Evolutionary conservation across 1,140 invertebrate genomes (phyloP), one percentile per base, ranked within the genome.

Genomic region (Aphelenchoides besseyi): DNA sequence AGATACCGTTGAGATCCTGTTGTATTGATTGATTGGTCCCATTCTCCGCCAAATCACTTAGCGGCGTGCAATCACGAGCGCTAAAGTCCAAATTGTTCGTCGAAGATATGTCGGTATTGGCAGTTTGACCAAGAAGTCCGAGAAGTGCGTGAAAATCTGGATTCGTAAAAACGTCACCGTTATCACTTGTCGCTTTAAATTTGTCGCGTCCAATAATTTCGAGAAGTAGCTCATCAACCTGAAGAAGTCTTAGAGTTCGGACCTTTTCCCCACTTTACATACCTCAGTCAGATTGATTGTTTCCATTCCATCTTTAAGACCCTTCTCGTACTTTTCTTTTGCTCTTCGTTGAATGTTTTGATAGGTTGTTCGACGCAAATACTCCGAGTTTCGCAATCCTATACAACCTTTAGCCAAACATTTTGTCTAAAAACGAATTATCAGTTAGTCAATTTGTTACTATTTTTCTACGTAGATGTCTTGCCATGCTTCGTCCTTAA

Each of bases 261-360:
- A 59, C 12, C 26, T 28, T 28, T 29, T 8, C 5, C 5, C 5
- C 32, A 5, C 16, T 5, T 5, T 8, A 33, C 5, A 8, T 28
- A 59, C 55, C 32, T 59, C 55, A 16, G 5, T 59, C 55, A 59
- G 23, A 18, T 59, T 28, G 26, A 59, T 23, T 5, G 5, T 5
- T 23, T 59, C 55, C 5, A 59, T 5, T 23, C 55, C 55, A 23
- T 8, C 16, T 33, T 59, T 59, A 8, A 59, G 18, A 8, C 26
- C 55, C 18, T 59, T 59, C 55, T 59, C 55, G 18, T 59, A 59
- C 18, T 59, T 59, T 33, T 59, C 55, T 23, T 59, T 59, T 59
- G 55, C 55, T 8, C 55, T 5, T 8, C 55, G 55, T 33, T 59
- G 55, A 5, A 59, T 8, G 55, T 59, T 59, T 33, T 59, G 55